Base-by-base conservation (phyloP, 2,888 invertebrate species). In the Eulithis testata region DNA sequence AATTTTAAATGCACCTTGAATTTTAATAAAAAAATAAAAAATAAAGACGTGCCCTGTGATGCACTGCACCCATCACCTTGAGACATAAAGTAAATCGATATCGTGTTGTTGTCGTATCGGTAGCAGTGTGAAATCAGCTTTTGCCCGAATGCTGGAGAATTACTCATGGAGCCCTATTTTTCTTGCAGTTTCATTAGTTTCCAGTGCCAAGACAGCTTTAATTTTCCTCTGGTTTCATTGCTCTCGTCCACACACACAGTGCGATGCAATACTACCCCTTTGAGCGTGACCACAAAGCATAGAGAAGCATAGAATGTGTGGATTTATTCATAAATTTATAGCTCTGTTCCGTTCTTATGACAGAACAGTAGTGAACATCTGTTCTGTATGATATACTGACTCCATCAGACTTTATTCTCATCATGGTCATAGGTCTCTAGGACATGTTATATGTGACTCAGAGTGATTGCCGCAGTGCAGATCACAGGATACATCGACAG, bases 151-250 rank as follows among this genome's bases (percentile, higher is more conserved):
- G 47, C 55, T 55, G 11, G 47, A 37, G 59, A 63, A 63, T 63
- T 55, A 50, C 43, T 21, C 55, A 47, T 49, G 51, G 40, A 65
- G 50, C 47, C 47, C 56, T 71, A 74, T 74, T 76, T 78, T 78
- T 73, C 73, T 72, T 69, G n/a, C 36, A 66, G 62, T 74, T 73
- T 74, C 73, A 78, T 78, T 79, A 75, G 65, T 74, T 72, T 40
- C 62, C 59, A 68, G 56, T 68, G 58, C 65, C 47, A 73, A 76
- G 74, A 73, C 73, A 63, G 72, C 73, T 79, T 75, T 77, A 78
- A 79, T 76, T 79, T 77, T 75, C 70, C 64, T 64, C 57, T 57
- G 37, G 68, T 72, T 75, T 73, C 62, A 72, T 72, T 69, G 68
- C 66, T 52, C 27, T 4, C 36, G 62, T n/a, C 6, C 43, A 62